Evolutionary conservation across 2,888 invertebrate genomes (phyloP).

Genomic region (Pollenia labialis): DNA sequence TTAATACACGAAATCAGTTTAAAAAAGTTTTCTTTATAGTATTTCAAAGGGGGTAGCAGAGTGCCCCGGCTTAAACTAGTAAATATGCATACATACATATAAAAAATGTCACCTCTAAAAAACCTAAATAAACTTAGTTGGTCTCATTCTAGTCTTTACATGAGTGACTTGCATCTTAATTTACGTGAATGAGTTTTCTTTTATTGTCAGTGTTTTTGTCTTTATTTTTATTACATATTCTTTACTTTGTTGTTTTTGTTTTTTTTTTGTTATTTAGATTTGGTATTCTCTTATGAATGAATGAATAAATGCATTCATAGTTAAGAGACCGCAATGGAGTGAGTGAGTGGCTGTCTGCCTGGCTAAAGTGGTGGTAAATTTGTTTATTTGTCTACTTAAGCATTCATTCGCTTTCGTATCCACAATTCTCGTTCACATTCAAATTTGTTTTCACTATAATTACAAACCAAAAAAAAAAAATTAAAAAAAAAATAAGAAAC

Average conservation of each 20-base stretch:
- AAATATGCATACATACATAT: no score
- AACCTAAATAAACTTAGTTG: constrained; percentile 4
- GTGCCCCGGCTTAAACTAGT: no score
- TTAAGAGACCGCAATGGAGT: constrained; percentile 11
- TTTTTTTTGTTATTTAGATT: constrained; percentile 51
- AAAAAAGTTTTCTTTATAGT: no score
- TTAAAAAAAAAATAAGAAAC: background rate
- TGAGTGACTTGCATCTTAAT: constrained; percentile 51
- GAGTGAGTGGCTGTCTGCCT: constrained; percentile 5
- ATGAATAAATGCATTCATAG: constrained; percentile 2
- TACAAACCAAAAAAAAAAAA: constrained; percentile 2
- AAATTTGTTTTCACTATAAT: constrained; percentile 37
- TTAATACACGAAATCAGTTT: no score
- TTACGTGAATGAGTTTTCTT: constrained; percentile 61
- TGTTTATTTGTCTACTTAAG: constrained; percentile 68
- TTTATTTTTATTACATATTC: constrained; percentile 15
- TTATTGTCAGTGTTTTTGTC: constrained; percentile 51
- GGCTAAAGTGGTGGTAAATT: constrained; percentile 61
- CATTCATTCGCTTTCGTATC: constrained; percentile 14
- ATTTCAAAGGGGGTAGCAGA: no score
- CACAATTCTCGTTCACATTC: constrained; percentile 27
- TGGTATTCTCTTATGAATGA: constrained; percentile 46
- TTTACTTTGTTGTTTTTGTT: constrained; percentile 5
- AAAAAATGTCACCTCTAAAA: no score
- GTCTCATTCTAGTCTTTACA: constrained; percentile 16